A percentile compares a stretch with the other conserved stretches of the same genome.
These are phyloP conservation scores for Campylomormyrus tamandua DNA, from an alignment of 2,113 vertebrate genomes.

Conservation along the genomic window DNA sequence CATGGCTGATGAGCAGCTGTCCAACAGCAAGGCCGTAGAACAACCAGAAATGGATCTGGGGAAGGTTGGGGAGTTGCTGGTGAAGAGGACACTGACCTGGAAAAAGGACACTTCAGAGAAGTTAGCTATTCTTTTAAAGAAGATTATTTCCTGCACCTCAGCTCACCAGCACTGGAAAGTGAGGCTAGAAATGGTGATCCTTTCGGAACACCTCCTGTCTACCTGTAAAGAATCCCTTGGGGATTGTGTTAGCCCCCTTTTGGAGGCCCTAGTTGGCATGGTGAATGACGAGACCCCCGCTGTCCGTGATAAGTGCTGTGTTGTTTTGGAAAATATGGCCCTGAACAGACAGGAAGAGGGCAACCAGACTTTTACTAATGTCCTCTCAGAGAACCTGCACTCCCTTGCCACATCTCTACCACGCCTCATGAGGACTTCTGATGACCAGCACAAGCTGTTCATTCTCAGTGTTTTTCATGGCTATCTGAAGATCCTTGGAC, in stretches of 20 bases:
- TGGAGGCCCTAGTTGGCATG: conserved; percentile 78
- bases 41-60: conserved; percentile 41
- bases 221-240: conserved; percentile 67
- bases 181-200: conserved; percentile 67
- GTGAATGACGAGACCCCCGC: conserved; percentile 70
- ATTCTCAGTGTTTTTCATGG: conserved; percentile 75
- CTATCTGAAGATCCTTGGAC: conserved; percentile 83
- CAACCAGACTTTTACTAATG: conserved; percentile 62
- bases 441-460: conserved; percentile 76
- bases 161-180: conserved; percentile 87
- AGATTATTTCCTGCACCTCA: conserved; percentile 65
- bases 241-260: conserved; percentile 60
- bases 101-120: conserved; percentile 64
- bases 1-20: conserved; percentile 76
- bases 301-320: conserved; percentile 60
- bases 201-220: conserved; percentile 63
- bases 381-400: conserved; percentile 84
- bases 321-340: conserved; percentile 55
- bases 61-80: conserved; percentile 61
- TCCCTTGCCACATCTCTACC: conserved; percentile 76
- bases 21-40: conserved; percentile 31
- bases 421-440: conserved; percentile 79
- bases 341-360: conserved; percentile 49
- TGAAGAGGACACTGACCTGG: conserved; percentile 72
- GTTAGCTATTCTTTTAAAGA: conserved; percentile 67